A percentile compares a stretch with the other conserved stretches of the same genome.
Conservation (phyloP, 2,888 invertebrate species). For the Podabrus alpinus region DNA sequence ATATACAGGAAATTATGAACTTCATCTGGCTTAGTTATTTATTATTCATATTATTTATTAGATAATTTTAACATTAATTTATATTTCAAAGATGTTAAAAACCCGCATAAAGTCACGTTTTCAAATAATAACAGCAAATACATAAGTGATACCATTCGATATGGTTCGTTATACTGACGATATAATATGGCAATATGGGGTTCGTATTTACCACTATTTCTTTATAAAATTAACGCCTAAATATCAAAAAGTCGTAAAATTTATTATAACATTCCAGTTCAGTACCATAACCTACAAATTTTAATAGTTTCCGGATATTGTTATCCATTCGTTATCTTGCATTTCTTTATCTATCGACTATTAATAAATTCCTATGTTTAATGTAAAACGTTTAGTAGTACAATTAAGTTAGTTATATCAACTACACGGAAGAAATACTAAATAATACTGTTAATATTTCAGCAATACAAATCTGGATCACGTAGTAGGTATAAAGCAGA, state of each 20-base stretch:
- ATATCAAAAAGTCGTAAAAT: neutral
- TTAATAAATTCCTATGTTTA: neutral
- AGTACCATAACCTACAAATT: neutral
- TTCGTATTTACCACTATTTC: neutral
- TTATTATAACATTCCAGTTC: neutral
- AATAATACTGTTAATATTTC: no score
- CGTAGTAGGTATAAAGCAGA: no score
- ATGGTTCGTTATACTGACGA: neutral
- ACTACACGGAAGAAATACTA: neutral
- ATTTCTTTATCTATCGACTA: neutral
- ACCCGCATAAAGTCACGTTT: neutral
- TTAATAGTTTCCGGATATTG: neutral
- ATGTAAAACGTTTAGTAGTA: neutral
- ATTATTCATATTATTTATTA: no score
- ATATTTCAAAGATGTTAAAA: no score
- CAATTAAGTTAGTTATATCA: neutral
- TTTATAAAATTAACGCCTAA: neutral
- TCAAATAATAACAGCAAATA: neutral
- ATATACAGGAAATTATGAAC: neutral
- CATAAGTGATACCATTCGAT: neutral
- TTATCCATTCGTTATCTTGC: neutral
- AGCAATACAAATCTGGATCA: no score
- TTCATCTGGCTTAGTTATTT: neutral
- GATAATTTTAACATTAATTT: no score
- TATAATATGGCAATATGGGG: neutral